Evolutionary conservation across 1,140 invertebrate genomes (phyloP).

Genomic region (Drosophila leontia): DNA sequence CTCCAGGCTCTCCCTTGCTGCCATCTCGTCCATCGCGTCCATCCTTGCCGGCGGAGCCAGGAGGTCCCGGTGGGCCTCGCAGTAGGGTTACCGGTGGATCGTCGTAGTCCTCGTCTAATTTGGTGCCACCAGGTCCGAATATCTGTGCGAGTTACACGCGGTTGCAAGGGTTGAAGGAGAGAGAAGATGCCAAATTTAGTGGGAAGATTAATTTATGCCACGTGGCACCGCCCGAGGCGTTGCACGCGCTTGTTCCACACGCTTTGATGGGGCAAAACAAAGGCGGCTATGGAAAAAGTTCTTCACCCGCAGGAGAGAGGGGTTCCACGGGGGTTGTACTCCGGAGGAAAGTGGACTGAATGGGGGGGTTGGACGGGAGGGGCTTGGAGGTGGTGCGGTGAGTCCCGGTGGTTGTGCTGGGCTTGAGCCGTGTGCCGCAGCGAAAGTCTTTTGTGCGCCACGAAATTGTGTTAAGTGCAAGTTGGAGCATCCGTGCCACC

Average conservation of each 20-base stretch:
- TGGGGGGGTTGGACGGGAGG: conserved; percentile 2
- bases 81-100: conserved; percentile 81
- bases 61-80: conserved; percentile 86
- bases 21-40: conserved; percentile 87
- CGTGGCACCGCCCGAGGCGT: conserved; percentile 67
- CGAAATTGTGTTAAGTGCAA: conserved; percentile 82
- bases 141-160: conserved; percentile 56
- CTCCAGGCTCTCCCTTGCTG: conserved; percentile 88
- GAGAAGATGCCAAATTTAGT: conserved; percentile 66
- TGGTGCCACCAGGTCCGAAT: conserved; percentile 82
- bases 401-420: conserved; percentile 12
- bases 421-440: conserved; percentile 54
- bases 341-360: conserved; percentile 3
- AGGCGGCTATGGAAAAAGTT: conserved; percentile 47
- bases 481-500: conserved; percentile 59
- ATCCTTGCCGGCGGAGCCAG: conserved; percentile 87
- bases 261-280: conserved; percentile 70
- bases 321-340: conserved; percentile 2
- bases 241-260: conserved; percentile 73
- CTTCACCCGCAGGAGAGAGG: conserved; percentile 19
- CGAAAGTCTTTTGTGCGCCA: conserved; percentile 80
- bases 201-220: conserved; percentile 79
- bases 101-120: conserved; percentile 82
- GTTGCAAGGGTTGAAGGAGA: conserved; percentile 28
- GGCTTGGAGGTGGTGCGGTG: conserved; percentile 18